Base-by-base conservation (phyloP, 1,140 invertebrate species). In the Elymnias hypermnestra region DNA sequence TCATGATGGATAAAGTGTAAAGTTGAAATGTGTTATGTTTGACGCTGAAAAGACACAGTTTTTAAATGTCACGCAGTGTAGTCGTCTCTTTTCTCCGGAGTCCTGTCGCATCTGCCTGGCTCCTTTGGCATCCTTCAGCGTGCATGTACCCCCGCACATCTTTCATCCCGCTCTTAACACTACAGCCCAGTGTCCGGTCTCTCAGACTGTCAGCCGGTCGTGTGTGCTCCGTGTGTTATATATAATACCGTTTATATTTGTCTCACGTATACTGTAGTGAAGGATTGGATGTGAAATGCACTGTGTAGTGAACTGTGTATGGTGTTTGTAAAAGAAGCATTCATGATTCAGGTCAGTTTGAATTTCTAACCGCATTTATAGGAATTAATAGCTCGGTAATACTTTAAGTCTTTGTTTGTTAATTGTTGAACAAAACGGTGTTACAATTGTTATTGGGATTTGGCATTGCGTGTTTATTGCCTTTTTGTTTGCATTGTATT, bases 51-150 rank as follows among this genome's bases (percentile, higher is more conserved):
- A 84, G 81, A 83, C 78, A 84, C 71, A 77, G 71, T 83, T 85
- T 84, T 83, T 77, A 79, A 82, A 81, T 83, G 82, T 85, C 82
- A 79, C 78, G 74, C 49, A 75, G 73, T 81, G 75, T 83, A 74
- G 82, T 83, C 75, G 72, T 85, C 82, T 85, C 82, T 85, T 83
- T 84, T 82, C 76, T 72, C 66, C 77, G 62, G 65, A 71, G 74
- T 85, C 82, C 82, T 85, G 78, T 83, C 74, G 74, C 81, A 74
- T 81, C 76, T 83, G 75, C 67, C 72, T 60, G 53, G 64, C 66
- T 84, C 77, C 81, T 83, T 84, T 76, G 71, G 73, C 71, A 82
- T 85, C 82, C 82, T 85, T 85, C 68, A 67, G 66, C 65, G 47
- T 72, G 62, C 67, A 74, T 71, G 75, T 73, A 60, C 71, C 75